A percentile compares a stretch with the other conserved stretches of the same genome.
phyloP scores from a whole-genome alignment of 2,888 invertebrate species.

The Suillia variegata region DNA sequence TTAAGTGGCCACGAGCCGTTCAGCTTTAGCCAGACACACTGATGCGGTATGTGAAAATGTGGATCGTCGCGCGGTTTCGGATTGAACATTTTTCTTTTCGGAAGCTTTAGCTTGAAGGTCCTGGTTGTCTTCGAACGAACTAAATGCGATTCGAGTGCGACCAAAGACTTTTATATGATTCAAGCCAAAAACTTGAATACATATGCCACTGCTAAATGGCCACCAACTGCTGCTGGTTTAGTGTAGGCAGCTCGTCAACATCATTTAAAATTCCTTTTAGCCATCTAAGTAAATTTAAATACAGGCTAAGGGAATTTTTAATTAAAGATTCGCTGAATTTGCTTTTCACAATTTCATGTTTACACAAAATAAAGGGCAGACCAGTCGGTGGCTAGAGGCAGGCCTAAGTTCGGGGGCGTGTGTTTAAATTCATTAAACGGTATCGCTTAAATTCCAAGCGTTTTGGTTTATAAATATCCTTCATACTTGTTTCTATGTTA shows the following conservation, averaged over 20 bases:
- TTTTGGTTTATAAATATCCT: too few species aligned
- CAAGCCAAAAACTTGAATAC: neutral
- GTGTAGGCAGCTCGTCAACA: too few species aligned
- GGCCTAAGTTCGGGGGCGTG: too few species aligned
- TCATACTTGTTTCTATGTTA: too few species aligned
- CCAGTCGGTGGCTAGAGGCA: too few species aligned
- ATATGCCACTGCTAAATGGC: neutral
- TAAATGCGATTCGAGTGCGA: neutral
- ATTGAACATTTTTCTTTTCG: conserved; percentile 40
- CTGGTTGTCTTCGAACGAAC: neutral
- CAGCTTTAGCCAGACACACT: conserved; percentile 56
- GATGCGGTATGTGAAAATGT: conserved; percentile 51
- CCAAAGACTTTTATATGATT: conserved; percentile 25
- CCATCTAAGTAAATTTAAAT: neutral
- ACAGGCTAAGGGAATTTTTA: neutral
- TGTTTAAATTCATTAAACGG: too few species aligned
- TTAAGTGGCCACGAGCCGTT: conserved; percentile 58
- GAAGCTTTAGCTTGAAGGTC: neutral
- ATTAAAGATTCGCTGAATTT: neutral
- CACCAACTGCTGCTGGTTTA: conserved; percentile 18
- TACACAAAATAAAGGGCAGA: too few species aligned
- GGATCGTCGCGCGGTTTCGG: conserved; percentile 37
- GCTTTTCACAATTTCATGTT: too few species aligned
- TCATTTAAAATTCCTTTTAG: conserved; percentile 29
- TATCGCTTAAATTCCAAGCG: too few species aligned